Evolutionary conservation across 2,113 vertebrate species (phyloP).

Genomic region (Tapirus terrestris): DNA sequence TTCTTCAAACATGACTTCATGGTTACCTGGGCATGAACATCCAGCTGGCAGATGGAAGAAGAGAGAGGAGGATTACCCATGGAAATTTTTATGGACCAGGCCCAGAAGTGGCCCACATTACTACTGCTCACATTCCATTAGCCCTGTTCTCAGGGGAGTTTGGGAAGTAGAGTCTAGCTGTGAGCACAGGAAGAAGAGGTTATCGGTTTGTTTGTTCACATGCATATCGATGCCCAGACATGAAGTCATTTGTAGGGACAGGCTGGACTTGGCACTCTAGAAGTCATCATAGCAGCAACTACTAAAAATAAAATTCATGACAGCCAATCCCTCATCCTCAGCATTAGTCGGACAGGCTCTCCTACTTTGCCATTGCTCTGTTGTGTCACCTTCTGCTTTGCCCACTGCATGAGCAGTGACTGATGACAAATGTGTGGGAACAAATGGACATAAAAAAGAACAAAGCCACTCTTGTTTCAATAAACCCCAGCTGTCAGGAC

Average conservation of each 20-base stretch:
- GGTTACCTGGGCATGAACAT: neutral
- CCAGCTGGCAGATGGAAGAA: neutral
- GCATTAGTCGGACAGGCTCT: neutral
- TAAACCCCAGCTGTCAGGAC: conserved; percentile 34
- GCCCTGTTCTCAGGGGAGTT: neutral
- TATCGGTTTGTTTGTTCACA: neutral
- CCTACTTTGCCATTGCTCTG: neutral
- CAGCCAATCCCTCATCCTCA: neutral
- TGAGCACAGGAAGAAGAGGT: neutral
- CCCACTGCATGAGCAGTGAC: neutral
- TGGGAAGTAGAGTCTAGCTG: neutral
- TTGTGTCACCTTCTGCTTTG: neutral
- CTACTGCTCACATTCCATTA: neutral
- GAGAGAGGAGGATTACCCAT: neutral
- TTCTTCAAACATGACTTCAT: neutral
- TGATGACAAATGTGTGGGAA: neutral
- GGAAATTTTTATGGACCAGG: neutral
- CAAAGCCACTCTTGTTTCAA: neutral
- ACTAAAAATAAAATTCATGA: neutral
- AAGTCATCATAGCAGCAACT: neutral
- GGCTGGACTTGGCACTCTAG: neutral
- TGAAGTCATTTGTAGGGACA: conserved; percentile 18
- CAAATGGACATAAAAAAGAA: neutral
- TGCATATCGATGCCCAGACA: neutral
- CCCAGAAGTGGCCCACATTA: neutral